Base-by-base conservation (phyloP, 1,140 invertebrate genomes). In the Mylabris phalerata region DNA sequence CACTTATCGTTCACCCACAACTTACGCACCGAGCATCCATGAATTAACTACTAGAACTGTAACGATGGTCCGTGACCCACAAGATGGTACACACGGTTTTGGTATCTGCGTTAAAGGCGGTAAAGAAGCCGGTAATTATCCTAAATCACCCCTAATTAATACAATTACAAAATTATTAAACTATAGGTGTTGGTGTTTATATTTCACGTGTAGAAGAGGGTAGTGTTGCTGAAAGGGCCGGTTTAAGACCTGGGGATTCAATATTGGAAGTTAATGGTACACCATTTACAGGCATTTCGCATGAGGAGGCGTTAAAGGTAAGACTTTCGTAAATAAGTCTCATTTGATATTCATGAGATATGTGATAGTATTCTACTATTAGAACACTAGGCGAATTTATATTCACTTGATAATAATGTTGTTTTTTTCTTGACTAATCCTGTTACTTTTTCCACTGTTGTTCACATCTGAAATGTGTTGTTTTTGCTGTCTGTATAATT, bases 61-160 rank as follows among this genome's bases (percentile, higher is more conserved):
- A 67, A 89, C 83, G 67, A 92, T 92, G 88, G 85, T 85, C 50
- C 78, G 88, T 49, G 88, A 89, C 70, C 83, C 84, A 4, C 82
- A 85, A 46, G 87, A 89, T 67, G 80, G 80, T 7, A 81, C 82
- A 32, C 88, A 90, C 73, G 90, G 90, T 50, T 92, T 92, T 74
- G 89, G 89, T 51, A 92, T 92, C 61, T 92, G 89, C 76, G 89
- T 92, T 66, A 92, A 92, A 75, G 90, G 89, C 66, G 89, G 90
- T 49, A 90, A 90, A 76, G 88, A 92, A 74, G 84, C 88, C 72
- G 88, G 88, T 90, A 70, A 64, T 59, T 48, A 47, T 51, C 19
- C 27, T 26, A 48, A 10, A 26, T 48, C 7, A 7, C 7, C 45
- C 7, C n/a, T 10, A 38, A 38, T 11, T 50, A 39, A 10, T 26